Evolutionary conservation across 2,888 invertebrate genomes (phyloP).

Genomic region (Epsilonema sp.): DNA sequence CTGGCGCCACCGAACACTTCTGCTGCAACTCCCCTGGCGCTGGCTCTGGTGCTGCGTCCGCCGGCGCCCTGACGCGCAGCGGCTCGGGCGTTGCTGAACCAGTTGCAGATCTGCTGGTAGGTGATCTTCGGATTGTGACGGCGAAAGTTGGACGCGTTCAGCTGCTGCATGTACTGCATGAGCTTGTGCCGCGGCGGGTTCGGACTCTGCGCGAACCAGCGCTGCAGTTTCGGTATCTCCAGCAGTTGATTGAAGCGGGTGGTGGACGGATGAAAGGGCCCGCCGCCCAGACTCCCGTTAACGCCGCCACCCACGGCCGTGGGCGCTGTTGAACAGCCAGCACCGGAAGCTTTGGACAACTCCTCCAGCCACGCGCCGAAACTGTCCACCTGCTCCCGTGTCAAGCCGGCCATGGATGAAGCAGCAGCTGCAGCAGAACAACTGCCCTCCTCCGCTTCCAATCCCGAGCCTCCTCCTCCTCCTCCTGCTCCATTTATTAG

Average conservation of each 20-base stretch:
- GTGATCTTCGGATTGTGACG: slow-evolving; percentile 31
- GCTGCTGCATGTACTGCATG: slow-evolving; percentile 75
- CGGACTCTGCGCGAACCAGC: slow-evolving; percentile 91
- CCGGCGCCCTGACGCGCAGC: slow-evolving; percentile 39
- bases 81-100: slow-evolving; percentile 86
- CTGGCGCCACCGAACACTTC: too few species aligned
- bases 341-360: slow-evolving; percentile 9
- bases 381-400: slow-evolving; percentile 19
- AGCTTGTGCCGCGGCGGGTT: slow-evolving; percentile 92
- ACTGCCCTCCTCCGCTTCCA: too few species aligned
- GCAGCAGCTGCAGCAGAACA: too few species aligned
- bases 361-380: slow-evolving; percentile 26
- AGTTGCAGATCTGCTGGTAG: slow-evolving; percentile 27
- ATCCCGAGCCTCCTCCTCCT: too few species aligned
- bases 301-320: neutral
- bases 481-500: too few species aligned
- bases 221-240: slow-evolving; percentile 79
- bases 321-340: slow-evolving; percentile 5
- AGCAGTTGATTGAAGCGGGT: slow-evolving; percentile 33
- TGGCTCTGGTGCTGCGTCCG: slow-evolving; percentile 7
- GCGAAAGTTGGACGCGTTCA: slow-evolving; percentile 75
- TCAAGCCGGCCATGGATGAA: slow-evolving; percentile 12
- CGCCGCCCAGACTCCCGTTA: neutral
- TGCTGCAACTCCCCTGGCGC: slow-evolving; percentile 8
- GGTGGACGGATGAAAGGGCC: slow-evolving; percentile 5